These are phyloP conservation scores for Tetragonula clypearis DNA, from an alignment of 1,140 invertebrate species.

Conservation along the genomic window DNA sequence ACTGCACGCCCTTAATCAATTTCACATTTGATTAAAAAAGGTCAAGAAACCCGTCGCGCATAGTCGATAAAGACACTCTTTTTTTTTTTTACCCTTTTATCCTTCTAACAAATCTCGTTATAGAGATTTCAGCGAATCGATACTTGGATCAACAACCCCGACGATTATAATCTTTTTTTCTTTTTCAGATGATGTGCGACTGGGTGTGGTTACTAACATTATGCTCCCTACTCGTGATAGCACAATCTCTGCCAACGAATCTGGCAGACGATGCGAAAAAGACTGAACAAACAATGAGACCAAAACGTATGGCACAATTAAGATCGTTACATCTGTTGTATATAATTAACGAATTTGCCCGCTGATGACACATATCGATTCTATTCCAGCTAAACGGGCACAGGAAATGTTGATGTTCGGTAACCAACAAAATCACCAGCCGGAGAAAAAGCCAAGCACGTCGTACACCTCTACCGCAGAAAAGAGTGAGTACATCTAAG, in stretches of 20 bases:
- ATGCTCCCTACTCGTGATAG: conserved; percentile 55
- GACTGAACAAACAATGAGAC: conserved; percentile 64
- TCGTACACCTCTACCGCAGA: conserved; percentile 66
- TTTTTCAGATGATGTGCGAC: conserved; percentile 67
- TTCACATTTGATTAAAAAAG: background rate
- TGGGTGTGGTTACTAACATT: conserved; percentile 66
- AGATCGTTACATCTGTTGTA: background rate
- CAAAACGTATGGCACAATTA: conserved; percentile 67
- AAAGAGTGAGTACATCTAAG: conserved; percentile 68
- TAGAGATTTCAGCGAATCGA: background rate
- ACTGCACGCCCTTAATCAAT: background rate
- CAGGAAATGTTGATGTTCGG: conserved; percentile 81
- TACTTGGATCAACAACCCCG: too few species aligned
- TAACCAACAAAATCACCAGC: conserved; percentile 78
- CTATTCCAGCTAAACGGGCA: conserved; percentile 76
- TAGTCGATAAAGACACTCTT: background rate
- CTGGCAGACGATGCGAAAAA: conserved; percentile 66
- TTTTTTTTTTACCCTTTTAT: background rate
- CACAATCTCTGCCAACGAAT: conserved; percentile 63
- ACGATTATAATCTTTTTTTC: conserved; percentile 34
- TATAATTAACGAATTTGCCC: background rate
- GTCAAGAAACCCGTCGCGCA: background rate
- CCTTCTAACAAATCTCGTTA: background rate
- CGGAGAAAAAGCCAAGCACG: conserved; percentile 55
- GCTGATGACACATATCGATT: background rate